These are phyloP conservation scores for Gymnopithys bicolor DNA, from an alignment of 2,797 vertebrate species.

Conservation along the genomic window DNA sequence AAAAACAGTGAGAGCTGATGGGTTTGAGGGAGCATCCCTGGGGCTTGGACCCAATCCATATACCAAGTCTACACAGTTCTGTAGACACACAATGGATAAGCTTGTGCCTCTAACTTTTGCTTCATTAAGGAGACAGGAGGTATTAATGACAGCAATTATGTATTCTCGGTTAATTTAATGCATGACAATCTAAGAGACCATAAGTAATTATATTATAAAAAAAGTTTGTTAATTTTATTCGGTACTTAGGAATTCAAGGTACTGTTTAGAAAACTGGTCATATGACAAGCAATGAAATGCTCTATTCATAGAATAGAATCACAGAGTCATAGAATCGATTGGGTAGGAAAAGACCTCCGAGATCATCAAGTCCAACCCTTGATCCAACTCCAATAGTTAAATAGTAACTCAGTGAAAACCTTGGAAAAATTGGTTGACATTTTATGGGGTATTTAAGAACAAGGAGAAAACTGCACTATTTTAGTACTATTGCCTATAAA, in stretches of 20 bases:
- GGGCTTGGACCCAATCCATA: neutral
- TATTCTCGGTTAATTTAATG: conserved; percentile 24
- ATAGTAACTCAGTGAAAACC: neutral
- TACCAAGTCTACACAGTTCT: neutral
- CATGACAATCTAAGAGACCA: neutral
- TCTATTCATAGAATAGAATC: neutral
- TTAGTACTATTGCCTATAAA: neutral
- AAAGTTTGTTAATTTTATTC: neutral
- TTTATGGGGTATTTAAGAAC: neutral
- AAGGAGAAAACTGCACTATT: neutral
- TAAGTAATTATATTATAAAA: neutral
- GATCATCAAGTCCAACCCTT: too few relatives aligned
- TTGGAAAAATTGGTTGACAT: neutral
- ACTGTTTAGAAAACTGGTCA: neutral
- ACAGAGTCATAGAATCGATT: too few relatives aligned
- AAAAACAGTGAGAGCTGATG: neutral
- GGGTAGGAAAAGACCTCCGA: too few relatives aligned
- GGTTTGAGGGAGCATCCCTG: neutral
- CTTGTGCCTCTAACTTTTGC: neutral
- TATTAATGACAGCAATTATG: conserved; percentile 35
- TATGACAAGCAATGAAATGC: neutral
- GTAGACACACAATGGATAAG: neutral
- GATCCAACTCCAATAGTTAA: neutral
- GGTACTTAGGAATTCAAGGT: neutral
- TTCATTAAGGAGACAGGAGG: conserved; percentile 23